A percentile compares a stretch with the other conserved stretches of the same genome.
Evolutionary conservation across 2,888 invertebrate species (phyloP).

Genomic region (Mythimna pallens): DNA sequence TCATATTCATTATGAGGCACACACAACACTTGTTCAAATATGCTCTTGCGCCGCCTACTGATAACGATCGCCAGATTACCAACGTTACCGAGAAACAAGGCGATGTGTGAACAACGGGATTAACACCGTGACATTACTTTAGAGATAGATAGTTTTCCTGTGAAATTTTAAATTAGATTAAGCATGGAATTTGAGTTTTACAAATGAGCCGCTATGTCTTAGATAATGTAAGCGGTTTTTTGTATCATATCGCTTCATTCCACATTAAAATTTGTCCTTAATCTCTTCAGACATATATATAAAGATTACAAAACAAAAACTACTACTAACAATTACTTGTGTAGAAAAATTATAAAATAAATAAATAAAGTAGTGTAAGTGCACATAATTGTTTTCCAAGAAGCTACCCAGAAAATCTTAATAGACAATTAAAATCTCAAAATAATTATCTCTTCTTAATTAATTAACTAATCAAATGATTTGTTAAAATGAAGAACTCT

Average conservation of each 20-base stretch:
- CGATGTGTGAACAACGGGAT: conserved; percentile 50
- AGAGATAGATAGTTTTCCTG: conserved; percentile 15
- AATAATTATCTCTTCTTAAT: too few species aligned
- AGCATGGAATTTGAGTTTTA: neutral
- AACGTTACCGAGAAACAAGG: conserved; percentile 54
- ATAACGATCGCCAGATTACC: conserved; percentile 61
- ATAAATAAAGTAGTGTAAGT: too few species aligned
- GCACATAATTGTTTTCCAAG: too few species aligned
- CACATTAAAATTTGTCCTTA: too few species aligned
- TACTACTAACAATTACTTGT: too few species aligned
- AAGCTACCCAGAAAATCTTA: neutral
- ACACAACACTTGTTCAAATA: conserved; percentile 64
- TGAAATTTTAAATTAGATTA: conserved; percentile 27
- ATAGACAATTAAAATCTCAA: neutral
- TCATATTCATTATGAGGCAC: conserved; percentile 36
- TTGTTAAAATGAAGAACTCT: neutral
- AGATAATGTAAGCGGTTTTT: neutral
- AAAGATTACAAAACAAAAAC: too few species aligned
- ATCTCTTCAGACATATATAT: neutral
- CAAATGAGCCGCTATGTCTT: neutral
- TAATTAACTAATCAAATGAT: too few species aligned
- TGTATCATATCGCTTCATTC: neutral
- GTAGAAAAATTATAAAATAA: too few species aligned
- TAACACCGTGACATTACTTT: conserved; percentile 26
- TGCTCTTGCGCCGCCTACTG: conserved; percentile 53